Base-by-base conservation (phyloP, 1,140 invertebrate genomes). In the Zaprionus inermis region DNA sequence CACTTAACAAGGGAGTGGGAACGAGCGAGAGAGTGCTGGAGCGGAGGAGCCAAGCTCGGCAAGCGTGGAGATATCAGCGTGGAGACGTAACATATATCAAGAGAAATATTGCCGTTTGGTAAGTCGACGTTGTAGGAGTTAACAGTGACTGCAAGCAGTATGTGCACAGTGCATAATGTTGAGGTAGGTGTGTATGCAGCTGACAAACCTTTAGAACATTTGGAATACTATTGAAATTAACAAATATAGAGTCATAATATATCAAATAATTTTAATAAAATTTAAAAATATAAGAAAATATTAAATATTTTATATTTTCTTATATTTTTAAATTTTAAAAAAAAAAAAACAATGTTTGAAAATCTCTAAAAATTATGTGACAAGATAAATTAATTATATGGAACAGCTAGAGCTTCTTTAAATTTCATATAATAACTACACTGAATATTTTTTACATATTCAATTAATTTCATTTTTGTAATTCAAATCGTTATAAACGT, bases 51-150 rank as follows among this genome's bases (percentile, higher is more conserved):
- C 24, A 34, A 18, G 60, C 52, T 36, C 44, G 32, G 57, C 67
- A 32, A 44, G 34, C 44, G 30, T 20, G 57, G 66, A 32, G 84
- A 66, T 86, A 80, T 81, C 82, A 81, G 60, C 58, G 59, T 28
- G 3, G 24, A 57, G 77, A 79, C 79, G 83, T 68, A 86, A 79
- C 79, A 83, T 68, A 88, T 79, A 86, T 78, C 76, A 76, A 76
- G 72, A 81, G 71, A 63, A 76, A 49, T 60, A 75, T 81, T 71
- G 78, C 65, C 73, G 65, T 58, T 55, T 57, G 38, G 73, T 55
- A 52, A 75, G 66, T 63, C 58, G 72, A 41, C n/a, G 38, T 34
- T 69, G 54, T 41, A 57, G 61, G 49, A 76, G 71, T 69, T 59
- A 11, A 86, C 69, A 82, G 20, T 86, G 63, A 12, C 2, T 9